A percentile compares a stretch with the other conserved stretches of the same genome.
Evolutionary conservation across 2,113 vertebrate genomes (phyloP).

Genomic region (Micromys minutus): DNA sequence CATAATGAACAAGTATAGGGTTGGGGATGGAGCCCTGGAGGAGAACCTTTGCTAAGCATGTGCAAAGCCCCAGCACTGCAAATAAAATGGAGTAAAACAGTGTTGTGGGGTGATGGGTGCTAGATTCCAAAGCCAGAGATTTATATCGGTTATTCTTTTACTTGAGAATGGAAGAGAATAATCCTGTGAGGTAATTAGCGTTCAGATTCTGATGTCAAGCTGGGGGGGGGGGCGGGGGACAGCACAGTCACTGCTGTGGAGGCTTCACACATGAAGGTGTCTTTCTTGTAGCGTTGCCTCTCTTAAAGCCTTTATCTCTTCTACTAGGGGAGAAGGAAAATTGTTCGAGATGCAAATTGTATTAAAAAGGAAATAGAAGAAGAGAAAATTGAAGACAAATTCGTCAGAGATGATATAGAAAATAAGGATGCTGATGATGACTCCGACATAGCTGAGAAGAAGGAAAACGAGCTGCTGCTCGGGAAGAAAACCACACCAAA

Average conservation of each 20-base stretch:
- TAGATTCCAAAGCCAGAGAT: neutral
- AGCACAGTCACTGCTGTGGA: neutral
- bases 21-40: too few relatives aligned
- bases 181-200: neutral
- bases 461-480: slow-evolving; percentile 84
- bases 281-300: neutral
- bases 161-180: neutral
- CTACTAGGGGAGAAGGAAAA: slow-evolving; percentile 89
- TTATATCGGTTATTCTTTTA: slow-evolving; percentile 15
- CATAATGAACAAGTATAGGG: neutral
- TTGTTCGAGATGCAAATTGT: slow-evolving; percentile 83
- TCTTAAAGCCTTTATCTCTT: slow-evolving; percentile 57
- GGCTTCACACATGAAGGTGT: neutral
- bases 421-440: slow-evolving; percentile 86
- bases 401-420: slow-evolving; percentile 88
- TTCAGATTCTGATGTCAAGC: neutral
- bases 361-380: slow-evolving; percentile 90
- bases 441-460: slow-evolving; percentile 84
- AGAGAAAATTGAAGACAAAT: slow-evolving; percentile 86
- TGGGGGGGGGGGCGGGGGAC: too few relatives aligned
- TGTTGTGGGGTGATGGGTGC: neutral
- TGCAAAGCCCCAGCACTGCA: neutral
- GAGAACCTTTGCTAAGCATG: neutral
- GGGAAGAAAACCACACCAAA: slow-evolving; percentile 86
- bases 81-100: neutral